Conservation (phyloP, 1,140 invertebrate genomes). For the Babylonia areolata region DNA sequence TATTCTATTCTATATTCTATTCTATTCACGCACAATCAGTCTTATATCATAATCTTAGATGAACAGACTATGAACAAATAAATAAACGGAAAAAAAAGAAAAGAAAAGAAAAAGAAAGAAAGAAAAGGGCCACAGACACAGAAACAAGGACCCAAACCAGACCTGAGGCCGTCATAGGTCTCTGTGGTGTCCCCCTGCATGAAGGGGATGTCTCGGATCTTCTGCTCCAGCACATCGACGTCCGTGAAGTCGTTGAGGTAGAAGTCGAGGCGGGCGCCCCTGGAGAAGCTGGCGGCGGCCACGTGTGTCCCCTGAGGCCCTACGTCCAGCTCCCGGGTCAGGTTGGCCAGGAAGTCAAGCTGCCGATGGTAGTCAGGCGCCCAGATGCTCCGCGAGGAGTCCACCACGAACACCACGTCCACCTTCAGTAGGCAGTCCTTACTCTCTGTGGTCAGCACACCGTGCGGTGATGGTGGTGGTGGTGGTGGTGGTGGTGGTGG, state of each 20-base stretch:
- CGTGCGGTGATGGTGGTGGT: no score
- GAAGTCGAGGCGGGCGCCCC: constrained; percentile 49
- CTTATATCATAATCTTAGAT: no score
- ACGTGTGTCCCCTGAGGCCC: constrained; percentile 51
- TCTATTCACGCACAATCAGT: no score
- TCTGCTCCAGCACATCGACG: constrained; percentile 34
- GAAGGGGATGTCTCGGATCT: constrained; percentile 45
- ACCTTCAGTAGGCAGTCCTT: constrained; percentile 41
- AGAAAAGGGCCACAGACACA: neutral
- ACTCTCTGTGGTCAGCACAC: no score
- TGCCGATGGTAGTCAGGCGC: constrained; percentile 57
- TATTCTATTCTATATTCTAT: no score
- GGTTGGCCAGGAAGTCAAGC: constrained; percentile 5
- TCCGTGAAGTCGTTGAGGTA: constrained; percentile 49
- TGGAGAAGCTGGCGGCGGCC: constrained; percentile 53
- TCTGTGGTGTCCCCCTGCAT: constrained; percentile 28
- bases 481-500: no score
- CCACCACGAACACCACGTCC: constrained; percentile 65
- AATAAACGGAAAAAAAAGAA: neutral
- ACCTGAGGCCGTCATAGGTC: constrained; percentile 27
- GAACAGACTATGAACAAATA: no score
- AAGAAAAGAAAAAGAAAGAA: neutral
- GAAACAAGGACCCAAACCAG: neutral
- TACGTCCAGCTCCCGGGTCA: constrained; percentile 46
- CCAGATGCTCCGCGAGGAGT: constrained; percentile 66